Conservation (phyloP, 1,140 invertebrate species). For the Drosophila funebris region DNA sequence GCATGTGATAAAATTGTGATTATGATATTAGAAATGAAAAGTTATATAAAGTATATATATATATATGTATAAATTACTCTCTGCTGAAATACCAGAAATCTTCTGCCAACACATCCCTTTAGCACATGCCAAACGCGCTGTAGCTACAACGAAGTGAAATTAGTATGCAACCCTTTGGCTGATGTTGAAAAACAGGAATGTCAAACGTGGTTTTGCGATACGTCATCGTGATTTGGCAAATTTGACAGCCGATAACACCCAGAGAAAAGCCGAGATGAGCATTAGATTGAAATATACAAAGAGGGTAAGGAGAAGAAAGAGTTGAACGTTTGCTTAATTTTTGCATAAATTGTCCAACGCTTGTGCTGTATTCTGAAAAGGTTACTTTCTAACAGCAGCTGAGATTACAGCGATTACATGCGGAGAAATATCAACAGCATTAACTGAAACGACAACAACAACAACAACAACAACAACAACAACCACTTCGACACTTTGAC, state of each 20-base stretch:
- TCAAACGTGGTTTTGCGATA: slow-evolving; percentile 75
- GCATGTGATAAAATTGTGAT: neutral
- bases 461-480: slow-evolving; percentile 33
- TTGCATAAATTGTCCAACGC: slow-evolving; percentile 74
- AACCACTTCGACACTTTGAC: slow-evolving; percentile 63
- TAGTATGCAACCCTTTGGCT: slow-evolving; percentile 19
- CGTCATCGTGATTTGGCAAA: slow-evolving; percentile 79
- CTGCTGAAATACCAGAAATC: neutral
- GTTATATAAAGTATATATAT: neutral
- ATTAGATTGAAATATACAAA: slow-evolving; percentile 22
- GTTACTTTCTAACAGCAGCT: slow-evolving; percentile 65
- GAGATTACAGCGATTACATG: slow-evolving; percentile 70
- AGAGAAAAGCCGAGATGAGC: neutral
- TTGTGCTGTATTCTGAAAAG: slow-evolving; percentile 49
- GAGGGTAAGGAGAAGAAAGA: neutral
- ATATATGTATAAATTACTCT: no score
- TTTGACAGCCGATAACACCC: slow-evolving; percentile 69
- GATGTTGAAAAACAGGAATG: slow-evolving; percentile 52
- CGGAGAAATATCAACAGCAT: slow-evolving; percentile 54
- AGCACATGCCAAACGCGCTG: neutral
- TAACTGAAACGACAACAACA: slow-evolving; percentile 22
- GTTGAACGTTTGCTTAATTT: slow-evolving; percentile 28
- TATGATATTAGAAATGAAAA: neutral
- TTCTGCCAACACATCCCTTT: neutral
- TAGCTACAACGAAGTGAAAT: slow-evolving; percentile 12